phyloP scores from a whole-genome alignment of 1,140 invertebrate genomes.

The Drosophila takahashii region DNA sequence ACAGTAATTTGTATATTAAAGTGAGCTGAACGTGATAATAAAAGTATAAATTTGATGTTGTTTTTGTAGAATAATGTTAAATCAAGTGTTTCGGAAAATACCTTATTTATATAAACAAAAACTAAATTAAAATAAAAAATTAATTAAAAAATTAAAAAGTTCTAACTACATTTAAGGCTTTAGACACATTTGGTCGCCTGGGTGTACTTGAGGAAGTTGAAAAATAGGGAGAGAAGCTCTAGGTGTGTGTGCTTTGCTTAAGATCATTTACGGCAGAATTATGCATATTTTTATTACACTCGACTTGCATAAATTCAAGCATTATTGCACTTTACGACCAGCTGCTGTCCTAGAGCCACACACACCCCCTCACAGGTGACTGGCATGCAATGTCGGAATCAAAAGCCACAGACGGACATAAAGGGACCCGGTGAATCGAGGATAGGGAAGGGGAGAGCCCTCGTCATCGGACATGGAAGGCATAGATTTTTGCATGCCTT shows the following conservation, averaged over 20 bases:
- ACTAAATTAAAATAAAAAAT: neutral
- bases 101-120: neutral
- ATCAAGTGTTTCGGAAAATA: neutral
- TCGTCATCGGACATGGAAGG: constrained; percentile 53
- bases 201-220: constrained; percentile 35
- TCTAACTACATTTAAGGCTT: neutral
- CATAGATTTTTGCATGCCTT: constrained; percentile 78
- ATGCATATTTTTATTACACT: constrained; percentile 83
- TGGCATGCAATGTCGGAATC: constrained; percentile 39
- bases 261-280: constrained; percentile 81
- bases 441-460: neutral
- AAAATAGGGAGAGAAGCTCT: constrained; percentile 28
- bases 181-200: constrained; percentile 59
- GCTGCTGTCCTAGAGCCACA: constrained; percentile 51
- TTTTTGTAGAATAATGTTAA: no score
- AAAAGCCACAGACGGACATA: constrained; percentile 43
- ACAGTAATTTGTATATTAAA: no score
- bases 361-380: constrained; percentile 48
- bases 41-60: no score
- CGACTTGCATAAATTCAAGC: constrained; percentile 79
- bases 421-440: constrained; percentile 3
- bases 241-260: constrained; percentile 57
- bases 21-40: no score
- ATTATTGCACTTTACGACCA: constrained; percentile 82
- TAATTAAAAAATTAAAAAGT: neutral